Evolutionary conservation across 2,888 invertebrate species (phyloP).

Genomic region (Tetheella fluctuosa): DNA sequence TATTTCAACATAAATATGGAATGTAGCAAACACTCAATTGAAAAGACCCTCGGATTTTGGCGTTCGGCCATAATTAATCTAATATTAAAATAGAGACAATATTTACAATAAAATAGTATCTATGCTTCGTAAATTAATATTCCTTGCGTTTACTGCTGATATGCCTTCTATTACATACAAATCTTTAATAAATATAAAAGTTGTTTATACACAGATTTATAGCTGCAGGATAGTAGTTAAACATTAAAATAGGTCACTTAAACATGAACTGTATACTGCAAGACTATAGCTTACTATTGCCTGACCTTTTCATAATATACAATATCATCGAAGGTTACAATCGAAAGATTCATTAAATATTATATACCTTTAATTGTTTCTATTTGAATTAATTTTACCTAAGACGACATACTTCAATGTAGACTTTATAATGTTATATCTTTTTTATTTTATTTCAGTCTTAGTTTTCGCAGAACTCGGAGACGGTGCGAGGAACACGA

Average conservation of each 20-base stretch:
- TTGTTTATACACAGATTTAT: constrained; percentile 81
- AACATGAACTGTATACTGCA: constrained; percentile 77
- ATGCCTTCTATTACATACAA: constrained; percentile 74
- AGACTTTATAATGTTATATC: constrained; percentile 76
- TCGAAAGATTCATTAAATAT: constrained; percentile 80
- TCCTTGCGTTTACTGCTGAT: constrained; percentile 78
- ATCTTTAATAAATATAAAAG: constrained; percentile 81
- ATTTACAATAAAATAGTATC: constrained; percentile 83
- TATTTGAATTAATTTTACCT: constrained; percentile 82
- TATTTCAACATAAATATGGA: constrained; percentile 84
- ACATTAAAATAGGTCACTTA: constrained; percentile 75
- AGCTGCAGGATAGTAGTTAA: constrained; percentile 80
- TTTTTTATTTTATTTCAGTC: constrained; percentile 82
- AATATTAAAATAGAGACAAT: constrained; percentile 80
- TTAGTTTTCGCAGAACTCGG: constrained; percentile 81
- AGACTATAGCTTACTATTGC: constrained; percentile 70
- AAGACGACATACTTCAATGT: constrained; percentile 80
- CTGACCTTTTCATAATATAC: constrained; percentile 71
- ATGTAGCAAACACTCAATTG: constrained; percentile 83
- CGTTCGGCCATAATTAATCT: constrained; percentile 73
- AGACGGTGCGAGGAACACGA: constrained; percentile 74
- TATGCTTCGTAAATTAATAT: constrained; percentile 79
- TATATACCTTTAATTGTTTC: constrained; percentile 79
- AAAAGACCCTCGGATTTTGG: constrained; percentile 77
- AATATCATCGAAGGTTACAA: constrained; percentile 70